These are phyloP conservation scores for Zaprionus nigranus DNA, from an alignment of 1,140 invertebrate species.

Conservation along the genomic window DNA sequence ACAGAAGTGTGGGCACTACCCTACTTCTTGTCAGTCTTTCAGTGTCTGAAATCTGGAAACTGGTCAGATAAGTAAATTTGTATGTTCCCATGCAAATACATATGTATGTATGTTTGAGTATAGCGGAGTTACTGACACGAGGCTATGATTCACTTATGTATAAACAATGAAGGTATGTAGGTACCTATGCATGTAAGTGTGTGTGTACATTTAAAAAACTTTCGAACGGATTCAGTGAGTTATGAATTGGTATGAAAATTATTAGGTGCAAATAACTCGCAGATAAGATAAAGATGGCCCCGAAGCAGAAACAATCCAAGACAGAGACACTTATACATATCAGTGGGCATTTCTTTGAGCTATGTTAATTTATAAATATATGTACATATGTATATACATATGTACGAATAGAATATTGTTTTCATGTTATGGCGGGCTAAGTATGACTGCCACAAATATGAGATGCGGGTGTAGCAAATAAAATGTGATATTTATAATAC, in stretches of 20 bases:
- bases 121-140: neutral
- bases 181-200: neutral
- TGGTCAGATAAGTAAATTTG: neutral
- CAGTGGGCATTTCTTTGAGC: neutral
- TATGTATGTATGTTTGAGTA: neutral
- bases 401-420: neutral
- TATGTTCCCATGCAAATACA: neutral
- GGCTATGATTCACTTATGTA: constrained; percentile 5
- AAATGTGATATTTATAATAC: neutral
- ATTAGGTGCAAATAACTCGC: constrained; percentile 1
- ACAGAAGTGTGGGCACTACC: neutral
- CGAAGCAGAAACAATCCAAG: neutral
- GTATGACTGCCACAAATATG: neutral
- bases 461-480: neutral
- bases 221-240: neutral
- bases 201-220: neutral
- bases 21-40: neutral
- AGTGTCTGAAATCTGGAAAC: neutral
- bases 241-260: constrained; percentile 7
- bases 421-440: neutral
- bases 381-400: neutral
- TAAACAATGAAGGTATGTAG: no score
- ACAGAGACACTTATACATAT: neutral
- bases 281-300: constrained; percentile 5
- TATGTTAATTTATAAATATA: neutral